Conservation (phyloP, 1,140 invertebrate genomes). For the Himalopsyche phryganea region DNA sequence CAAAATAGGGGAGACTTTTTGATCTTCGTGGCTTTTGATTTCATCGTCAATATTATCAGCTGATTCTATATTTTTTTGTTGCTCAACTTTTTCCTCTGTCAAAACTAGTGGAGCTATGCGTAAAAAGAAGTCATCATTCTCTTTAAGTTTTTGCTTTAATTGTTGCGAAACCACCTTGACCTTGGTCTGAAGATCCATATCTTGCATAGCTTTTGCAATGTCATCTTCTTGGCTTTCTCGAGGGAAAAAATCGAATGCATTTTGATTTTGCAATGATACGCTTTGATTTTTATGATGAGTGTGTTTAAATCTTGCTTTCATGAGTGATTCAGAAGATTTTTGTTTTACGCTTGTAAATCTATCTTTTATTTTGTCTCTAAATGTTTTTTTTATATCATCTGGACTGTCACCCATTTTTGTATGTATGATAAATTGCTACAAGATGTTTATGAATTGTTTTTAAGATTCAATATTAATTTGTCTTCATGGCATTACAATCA, state of each 20-base stretch:
- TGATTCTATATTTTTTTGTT: neutral
- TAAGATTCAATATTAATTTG: too few relatives aligned
- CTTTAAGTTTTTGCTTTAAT: slow-evolving; percentile 6
- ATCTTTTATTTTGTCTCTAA: slow-evolving; percentile 21
- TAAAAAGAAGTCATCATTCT: slow-evolving; percentile 15
- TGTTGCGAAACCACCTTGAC: slow-evolving; percentile 5
- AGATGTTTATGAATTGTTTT: too few relatives aligned
- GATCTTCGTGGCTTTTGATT: too few relatives aligned
- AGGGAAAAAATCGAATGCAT: slow-evolving; percentile 8
- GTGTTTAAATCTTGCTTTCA: slow-evolving; percentile 14
- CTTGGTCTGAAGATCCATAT: slow-evolving; percentile 4
- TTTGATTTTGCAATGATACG: neutral
- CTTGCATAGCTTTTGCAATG: slow-evolving; percentile 14
- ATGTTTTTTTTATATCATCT: slow-evolving; percentile 7
- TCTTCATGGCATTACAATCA: too few relatives aligned
- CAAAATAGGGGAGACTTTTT: too few relatives aligned
- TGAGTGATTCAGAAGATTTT: slow-evolving; percentile 15
- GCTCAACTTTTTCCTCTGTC: neutral
- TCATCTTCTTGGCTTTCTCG: slow-evolving; percentile 14
- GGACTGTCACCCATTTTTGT: too few relatives aligned
- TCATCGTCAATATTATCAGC: neutral
- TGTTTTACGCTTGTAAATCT: slow-evolving; percentile 18
- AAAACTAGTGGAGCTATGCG: neutral
- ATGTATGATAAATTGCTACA: too few relatives aligned
- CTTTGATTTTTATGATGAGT: neutral